phyloP scores from a whole-genome alignment of 2,888 invertebrate species.

The Orgyia antiqua region DNA sequence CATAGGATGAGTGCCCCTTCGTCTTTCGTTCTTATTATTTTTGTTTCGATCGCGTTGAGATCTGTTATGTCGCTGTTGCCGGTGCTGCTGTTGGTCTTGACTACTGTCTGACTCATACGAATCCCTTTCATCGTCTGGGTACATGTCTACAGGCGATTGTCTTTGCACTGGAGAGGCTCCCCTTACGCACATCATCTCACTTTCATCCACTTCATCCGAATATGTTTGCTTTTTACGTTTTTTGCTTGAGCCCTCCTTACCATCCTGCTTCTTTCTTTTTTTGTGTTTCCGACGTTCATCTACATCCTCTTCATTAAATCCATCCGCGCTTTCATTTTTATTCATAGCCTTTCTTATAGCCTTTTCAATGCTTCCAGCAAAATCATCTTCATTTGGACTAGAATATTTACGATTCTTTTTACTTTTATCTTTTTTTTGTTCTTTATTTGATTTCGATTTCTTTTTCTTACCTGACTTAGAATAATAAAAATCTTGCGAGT shows the following conservation, averaged over 20 bases:
- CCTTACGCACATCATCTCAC: slow-evolving; percentile 88
- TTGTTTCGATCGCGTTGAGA: slow-evolving; percentile 68
- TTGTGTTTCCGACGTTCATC: slow-evolving; percentile 74
- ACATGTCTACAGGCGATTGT: slow-evolving; percentile 45
- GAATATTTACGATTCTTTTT: slow-evolving; percentile 68
- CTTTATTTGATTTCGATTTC: slow-evolving; percentile 69
- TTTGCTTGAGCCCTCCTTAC: slow-evolving; percentile 76
- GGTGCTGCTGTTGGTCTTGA: slow-evolving; percentile 70
- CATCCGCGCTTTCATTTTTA: slow-evolving; percentile 78
- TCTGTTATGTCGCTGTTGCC: slow-evolving; percentile 56
- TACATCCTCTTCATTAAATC: slow-evolving; percentile 58
- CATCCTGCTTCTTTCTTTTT: slow-evolving; percentile 78
- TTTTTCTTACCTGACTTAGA: slow-evolving; percentile 73
- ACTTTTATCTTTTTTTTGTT: slow-evolving; percentile 72
- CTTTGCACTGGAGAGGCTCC: slow-evolving; percentile 83
- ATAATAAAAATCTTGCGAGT: slow-evolving; percentile 51
- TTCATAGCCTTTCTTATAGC: slow-evolving; percentile 86
- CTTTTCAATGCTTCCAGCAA: slow-evolving; percentile 87
- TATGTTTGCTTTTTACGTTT: slow-evolving; percentile 77
- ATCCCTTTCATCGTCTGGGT: slow-evolving; percentile 73
- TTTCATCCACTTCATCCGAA: slow-evolving; percentile 83
- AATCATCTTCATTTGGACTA: slow-evolving; percentile 81
- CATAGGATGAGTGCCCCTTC: slow-evolving; percentile 76
- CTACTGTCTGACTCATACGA: slow-evolving; percentile 77
- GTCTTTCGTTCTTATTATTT: slow-evolving; percentile 71